Conservation (phyloP, 2,888 invertebrate species). For the Lysandra coridon region DNA sequence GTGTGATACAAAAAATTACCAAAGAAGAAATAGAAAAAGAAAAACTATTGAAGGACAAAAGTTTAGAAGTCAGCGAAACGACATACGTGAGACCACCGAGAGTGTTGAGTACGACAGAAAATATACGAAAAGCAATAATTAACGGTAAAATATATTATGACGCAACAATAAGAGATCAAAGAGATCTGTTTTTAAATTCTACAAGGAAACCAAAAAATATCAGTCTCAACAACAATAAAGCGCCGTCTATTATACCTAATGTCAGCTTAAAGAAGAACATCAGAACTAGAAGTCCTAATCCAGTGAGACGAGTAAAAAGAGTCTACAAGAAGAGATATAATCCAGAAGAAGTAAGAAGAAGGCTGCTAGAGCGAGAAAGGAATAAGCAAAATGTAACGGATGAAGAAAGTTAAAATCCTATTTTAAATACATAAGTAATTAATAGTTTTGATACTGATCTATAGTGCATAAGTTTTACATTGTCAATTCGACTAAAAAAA, state of each 20-base stretch:
- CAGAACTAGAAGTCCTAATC: conserved; percentile 62
- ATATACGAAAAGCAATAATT: conserved; percentile 67
- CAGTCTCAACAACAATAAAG: conserved; percentile 52
- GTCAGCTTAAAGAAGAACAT: conserved; percentile 60
- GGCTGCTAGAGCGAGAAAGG: conserved; percentile 70
- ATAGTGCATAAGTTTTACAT: conserved; percentile 20
- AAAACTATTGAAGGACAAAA: conserved; percentile 57
- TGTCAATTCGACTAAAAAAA: conserved; percentile 31
- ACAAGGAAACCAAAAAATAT: conserved; percentile 53
- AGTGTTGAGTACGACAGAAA: conserved; percentile 67
- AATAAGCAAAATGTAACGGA: conserved; percentile 49
- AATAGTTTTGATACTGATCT: conserved; percentile 28
- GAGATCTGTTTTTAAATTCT: conserved; percentile 55
- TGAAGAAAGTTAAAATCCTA: conserved; percentile 37
- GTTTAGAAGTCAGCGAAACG: conserved; percentile 73
- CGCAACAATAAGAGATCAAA: conserved; percentile 67
- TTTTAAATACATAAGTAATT: neutral
- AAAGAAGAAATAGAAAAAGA: conserved; percentile 71
- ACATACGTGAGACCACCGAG: conserved; percentile 69
- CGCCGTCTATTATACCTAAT: conserved; percentile 52
- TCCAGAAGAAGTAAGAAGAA: conserved; percentile 75
- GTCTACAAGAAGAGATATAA: conserved; percentile 73
- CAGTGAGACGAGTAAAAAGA: conserved; percentile 68
- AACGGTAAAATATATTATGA: conserved; percentile 76
- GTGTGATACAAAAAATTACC: conserved; percentile 64